These are phyloP conservation scores for Podarcis muralis DNA, from an alignment of 2,113 vertebrate genomes.

Conservation along the genomic window DNA sequence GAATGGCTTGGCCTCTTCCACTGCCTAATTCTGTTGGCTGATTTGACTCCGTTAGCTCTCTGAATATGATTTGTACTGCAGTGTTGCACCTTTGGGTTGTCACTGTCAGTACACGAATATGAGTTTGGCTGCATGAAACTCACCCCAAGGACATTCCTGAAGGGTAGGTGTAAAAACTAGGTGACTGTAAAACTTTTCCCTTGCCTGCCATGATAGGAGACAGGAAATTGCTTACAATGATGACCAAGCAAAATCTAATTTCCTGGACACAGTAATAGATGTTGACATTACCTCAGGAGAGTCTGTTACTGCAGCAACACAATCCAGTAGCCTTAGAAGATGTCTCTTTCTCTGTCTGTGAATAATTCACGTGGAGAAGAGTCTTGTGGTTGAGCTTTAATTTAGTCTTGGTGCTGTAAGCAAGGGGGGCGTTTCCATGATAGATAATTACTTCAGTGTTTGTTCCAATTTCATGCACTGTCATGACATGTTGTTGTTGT, in stretches of 20 bases:
- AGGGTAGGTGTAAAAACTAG: background rate
- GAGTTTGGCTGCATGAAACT: background rate
- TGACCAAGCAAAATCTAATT: conserved; percentile 17
- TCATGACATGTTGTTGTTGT: background rate
- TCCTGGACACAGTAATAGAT: conserved; percentile 13
- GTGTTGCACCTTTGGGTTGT: background rate
- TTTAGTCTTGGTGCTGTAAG: background rate
- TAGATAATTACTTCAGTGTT: background rate
- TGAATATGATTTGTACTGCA: background rate
- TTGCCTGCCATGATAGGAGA: background rate
- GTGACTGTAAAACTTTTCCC: background rate
- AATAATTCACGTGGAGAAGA: accelerated
- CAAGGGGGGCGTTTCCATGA: too few relatives aligned
- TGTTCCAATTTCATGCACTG: too few relatives aligned
- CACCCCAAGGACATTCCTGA: background rate
- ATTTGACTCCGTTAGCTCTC: background rate
- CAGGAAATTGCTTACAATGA: conserved; percentile 24
- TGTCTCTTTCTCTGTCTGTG: accelerated
- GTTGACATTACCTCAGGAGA: background rate
- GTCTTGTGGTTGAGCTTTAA: background rate
- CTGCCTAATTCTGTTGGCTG: background rate
- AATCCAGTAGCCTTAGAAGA: background rate
- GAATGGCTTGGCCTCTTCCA: background rate
- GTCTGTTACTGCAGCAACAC: conserved; percentile 1
- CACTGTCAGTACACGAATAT: background rate